phyloP scores from a whole-genome alignment of 2,888 invertebrate genomes.

The Stramonita haemastoma region DNA sequence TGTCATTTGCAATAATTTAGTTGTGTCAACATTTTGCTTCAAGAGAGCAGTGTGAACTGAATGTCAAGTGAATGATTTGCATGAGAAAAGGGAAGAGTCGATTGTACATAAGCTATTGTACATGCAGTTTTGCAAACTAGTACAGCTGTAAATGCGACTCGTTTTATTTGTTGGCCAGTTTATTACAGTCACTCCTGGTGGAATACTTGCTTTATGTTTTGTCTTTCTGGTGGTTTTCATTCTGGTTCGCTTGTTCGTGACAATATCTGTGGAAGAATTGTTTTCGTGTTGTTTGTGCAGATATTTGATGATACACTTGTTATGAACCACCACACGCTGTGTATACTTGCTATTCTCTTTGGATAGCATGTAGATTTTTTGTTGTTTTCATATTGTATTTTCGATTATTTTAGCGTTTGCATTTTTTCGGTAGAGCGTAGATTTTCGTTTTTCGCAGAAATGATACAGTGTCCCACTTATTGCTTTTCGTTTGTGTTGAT shows the following conservation, averaged over 20 bases:
- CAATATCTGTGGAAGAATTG: neutral
- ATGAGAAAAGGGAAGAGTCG: neutral
- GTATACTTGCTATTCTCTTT: neutral
- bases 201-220: neutral
- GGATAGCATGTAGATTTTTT: neutral
- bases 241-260: neutral
- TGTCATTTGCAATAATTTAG: conserved; percentile 5
- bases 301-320: conserved; percentile 4
- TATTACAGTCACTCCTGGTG: neutral
- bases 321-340: neutral
- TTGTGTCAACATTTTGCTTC: neutral
- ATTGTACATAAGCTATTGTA: neutral
- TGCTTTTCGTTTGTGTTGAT: neutral
- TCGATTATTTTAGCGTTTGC: neutral
- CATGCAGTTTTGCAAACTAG: neutral
- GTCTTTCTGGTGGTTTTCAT: neutral
- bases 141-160: neutral
- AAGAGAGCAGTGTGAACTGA: neutral
- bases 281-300: neutral
- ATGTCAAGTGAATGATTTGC: neutral
- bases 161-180: conserved; percentile 7
- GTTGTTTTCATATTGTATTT: neutral
- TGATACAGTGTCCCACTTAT: neutral
- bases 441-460: neutral
- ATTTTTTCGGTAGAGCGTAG: neutral